Conservation (phyloP, 2,113 vertebrate species). For the Procavia capensis region DNA sequence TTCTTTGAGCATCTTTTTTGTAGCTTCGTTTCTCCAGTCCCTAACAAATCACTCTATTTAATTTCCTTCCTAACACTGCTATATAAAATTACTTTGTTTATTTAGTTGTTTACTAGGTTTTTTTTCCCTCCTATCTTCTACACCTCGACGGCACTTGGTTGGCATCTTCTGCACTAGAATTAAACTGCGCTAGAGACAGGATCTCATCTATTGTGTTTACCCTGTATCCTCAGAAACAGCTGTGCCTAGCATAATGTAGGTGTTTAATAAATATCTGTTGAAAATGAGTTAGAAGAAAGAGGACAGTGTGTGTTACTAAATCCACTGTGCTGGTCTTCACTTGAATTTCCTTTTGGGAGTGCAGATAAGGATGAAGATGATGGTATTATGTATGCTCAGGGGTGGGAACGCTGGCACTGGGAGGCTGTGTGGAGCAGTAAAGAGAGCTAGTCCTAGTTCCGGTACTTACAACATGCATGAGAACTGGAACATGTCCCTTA, state of each 20-base stretch:
- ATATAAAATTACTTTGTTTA: slow-evolving; percentile 56
- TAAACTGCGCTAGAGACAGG: slow-evolving; percentile 2
- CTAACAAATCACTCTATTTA: neutral
- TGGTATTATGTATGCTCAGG: neutral
- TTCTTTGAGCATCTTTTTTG: slow-evolving; percentile 30
- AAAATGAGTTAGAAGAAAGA: neutral
- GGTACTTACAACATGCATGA: neutral
- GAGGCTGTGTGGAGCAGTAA: neutral
- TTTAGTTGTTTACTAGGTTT: neutral
- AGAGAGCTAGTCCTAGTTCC: neutral
- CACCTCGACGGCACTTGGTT: too few relatives aligned
- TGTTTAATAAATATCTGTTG: neutral
- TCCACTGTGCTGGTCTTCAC: neutral
- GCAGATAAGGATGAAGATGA: neutral
- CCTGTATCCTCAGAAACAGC: neutral
- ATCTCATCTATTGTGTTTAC: neutral
- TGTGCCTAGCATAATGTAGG: neutral
- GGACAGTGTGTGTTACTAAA: neutral
- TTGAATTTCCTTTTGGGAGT: neutral
- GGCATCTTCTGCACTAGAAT: slow-evolving; percentile 15
- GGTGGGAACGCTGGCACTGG: neutral
- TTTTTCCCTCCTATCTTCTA: neutral
- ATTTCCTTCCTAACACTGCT: neutral
- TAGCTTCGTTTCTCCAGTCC: neutral
- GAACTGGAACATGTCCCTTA: neutral